phyloP scores from a whole-genome alignment of 1,140 invertebrate genomes.

The Calephelis nemesis region DNA sequence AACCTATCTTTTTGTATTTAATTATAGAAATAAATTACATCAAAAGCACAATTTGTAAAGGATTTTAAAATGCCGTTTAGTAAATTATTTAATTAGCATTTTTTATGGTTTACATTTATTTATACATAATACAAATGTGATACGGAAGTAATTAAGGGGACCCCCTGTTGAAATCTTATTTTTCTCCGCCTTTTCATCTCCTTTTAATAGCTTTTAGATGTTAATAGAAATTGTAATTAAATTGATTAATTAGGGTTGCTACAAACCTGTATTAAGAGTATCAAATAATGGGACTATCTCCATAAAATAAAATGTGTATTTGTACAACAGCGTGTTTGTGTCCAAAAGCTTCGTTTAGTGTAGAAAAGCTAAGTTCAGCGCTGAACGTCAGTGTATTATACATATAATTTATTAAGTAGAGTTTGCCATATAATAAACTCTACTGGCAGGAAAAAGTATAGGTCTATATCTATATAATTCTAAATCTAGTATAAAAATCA shows the following conservation, averaged over 20 bases:
- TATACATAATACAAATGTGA: constrained; percentile 5
- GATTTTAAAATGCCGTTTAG: not conserved
- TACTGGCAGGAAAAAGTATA: too few species aligned
- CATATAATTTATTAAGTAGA: too few species aligned
- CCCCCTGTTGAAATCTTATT: constrained; percentile 15
- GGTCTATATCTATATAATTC: too few species aligned
- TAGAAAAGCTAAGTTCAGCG: too few species aligned
- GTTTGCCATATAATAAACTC: too few species aligned
- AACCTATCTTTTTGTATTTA: not conserved
- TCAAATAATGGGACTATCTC: not conserved
- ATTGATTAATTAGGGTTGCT: constrained; percentile 6
- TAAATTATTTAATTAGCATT: constrained; percentile 2
- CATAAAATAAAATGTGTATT: not conserved
- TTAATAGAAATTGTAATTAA: constrained; percentile 15
- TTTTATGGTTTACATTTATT: not conserved
- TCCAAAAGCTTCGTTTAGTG: too few species aligned
- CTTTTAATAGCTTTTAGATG: constrained; percentile 13
- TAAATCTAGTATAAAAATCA: too few species aligned
- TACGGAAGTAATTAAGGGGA: constrained; percentile 9
- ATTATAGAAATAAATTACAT: not conserved
- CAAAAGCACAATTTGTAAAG: not conserved
- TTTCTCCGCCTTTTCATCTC: constrained; percentile 11
- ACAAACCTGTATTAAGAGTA: constrained; percentile 1
- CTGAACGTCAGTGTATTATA: too few species aligned
- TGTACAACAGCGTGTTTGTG: not conserved